Evolutionary conservation across 2,888 invertebrate genomes (phyloP).

Genomic region (Sericinus montela): DNA sequence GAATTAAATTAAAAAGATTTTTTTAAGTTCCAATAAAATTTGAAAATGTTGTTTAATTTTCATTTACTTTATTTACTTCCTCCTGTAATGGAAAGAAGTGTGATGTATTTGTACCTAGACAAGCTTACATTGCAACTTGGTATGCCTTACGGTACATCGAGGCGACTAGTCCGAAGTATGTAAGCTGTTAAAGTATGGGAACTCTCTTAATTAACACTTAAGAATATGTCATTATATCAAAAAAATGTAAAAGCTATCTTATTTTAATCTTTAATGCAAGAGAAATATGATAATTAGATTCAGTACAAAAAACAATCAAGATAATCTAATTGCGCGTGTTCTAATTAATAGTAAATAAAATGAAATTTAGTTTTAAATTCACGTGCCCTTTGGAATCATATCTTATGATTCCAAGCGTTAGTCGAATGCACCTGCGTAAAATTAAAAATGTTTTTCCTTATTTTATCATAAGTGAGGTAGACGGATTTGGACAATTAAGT

Average conservation of each 20-base stretch:
- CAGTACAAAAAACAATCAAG: neutral
- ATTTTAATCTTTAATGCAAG: neutral
- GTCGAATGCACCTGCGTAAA: too few relatives aligned
- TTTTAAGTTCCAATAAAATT: too few relatives aligned
- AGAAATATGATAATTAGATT: neutral
- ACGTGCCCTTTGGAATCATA: too few relatives aligned
- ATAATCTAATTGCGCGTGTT: neutral
- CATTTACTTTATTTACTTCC: too few relatives aligned
- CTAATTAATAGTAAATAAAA: neutral
- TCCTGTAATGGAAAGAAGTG: too few relatives aligned
- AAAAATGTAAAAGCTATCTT: neutral
- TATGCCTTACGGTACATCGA: slow-evolving; percentile 2
- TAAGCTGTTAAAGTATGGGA: slow-evolving; percentile 13
- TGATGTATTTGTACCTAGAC: neutral
- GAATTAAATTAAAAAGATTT: too few relatives aligned
- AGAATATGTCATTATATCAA: neutral
- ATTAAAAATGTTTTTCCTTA: too few relatives aligned
- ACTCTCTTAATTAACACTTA: slow-evolving; percentile 15
- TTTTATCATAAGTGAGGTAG: too few relatives aligned
- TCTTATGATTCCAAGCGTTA: too few relatives aligned
- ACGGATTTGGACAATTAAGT: too few relatives aligned
- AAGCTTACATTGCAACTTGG: neutral
- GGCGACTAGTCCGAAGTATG: neutral
- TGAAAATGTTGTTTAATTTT: too few relatives aligned
- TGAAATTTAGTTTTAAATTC: neutral